Evolutionary conservation across 1,140 invertebrate genomes (phyloP), one percentile per base, ranked within the genome.

Genomic region (Laupala kohalensis): DNA sequence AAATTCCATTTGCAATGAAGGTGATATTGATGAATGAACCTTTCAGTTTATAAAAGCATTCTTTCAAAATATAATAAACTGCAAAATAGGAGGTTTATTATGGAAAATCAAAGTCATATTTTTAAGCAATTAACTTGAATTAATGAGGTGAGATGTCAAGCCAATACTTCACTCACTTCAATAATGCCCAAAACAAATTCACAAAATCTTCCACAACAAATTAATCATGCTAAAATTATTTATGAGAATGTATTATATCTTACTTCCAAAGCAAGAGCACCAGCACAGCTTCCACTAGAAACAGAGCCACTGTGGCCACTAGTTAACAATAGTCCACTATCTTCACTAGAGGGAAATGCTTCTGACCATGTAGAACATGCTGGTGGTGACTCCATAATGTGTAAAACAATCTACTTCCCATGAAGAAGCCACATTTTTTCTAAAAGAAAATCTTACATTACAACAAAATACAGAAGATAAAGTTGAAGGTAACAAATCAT

Each of bases 281-380:
- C 84, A 77, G 80, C 81, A 77, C 81, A 80, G 83, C 79, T 80
- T 77, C 85, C 84, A 79, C 86, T 88, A 68, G 86, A 88, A 78
- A 86, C 82, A 64, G 86, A 87, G 75, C 85, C 84, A 82, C 72
- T 73, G 15, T 65, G 65, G n/a, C 69, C 70, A 66, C 84, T 86
- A 73, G 85, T 86, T 77, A 87, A 81, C 70, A 87, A 78, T 71
- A 87, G 80, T 73, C 85, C 85, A 81, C 85, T 86, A 76, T 87
- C 85, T 80, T 86, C 86, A 78, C 85, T 86, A 76, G 86, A 77
- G 27, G 69, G 69, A 64, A 74, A 69, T 27, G 72, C 64, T 69
- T 75, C 73, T 30, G 74, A 75, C 76, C 75, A 77, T 29, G 73
- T 74, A 29, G 83, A 84, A 77, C 83, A 84, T 71, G 83, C 83